Base-by-base conservation (phyloP, 2,113 vertebrate species). In the Otocyon megalotis region DNA sequence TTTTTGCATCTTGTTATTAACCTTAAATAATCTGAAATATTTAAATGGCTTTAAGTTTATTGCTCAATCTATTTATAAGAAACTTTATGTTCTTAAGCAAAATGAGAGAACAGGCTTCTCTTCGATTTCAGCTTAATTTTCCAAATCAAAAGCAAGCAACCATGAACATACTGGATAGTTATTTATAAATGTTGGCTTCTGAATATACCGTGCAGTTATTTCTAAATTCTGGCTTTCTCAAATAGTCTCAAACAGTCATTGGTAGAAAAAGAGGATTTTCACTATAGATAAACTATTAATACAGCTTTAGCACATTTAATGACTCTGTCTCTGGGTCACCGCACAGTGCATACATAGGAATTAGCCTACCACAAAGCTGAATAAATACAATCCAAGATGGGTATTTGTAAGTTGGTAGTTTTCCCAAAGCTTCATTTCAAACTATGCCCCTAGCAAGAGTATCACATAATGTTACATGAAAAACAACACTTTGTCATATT, bases 51-150 rank as follows among this genome's bases (percentile, higher is more conserved):
- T 85, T 96, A 88, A 82, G 63, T 96, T 93, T 97, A 93, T 35
- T 87, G 93, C 28, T n/a, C 4, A 97, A 80, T 85, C 92, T 17
- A 0, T 48, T 95, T 92, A 6, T 96, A 97, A 98, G 62, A 76
- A 14, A 85, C 28, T 77, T 43, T 97, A 60, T 13, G 30, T 83
- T 92, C 16, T 0, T 94, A 97, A 85, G 37, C 86, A 98, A 98
- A 93, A 97, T 94, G 82, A 90, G 0, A 77, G 54, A 53, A 96
- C 9, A 96, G 72, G 56, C 88, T 96, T 97, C 97, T 86, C 92
- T 98, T 97, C n/a, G 96, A 97, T 93, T 97, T 95, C 83, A 87
- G 90, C 62, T 97, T 98, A 97, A 98, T 97, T 97, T 98, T 98
- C 96, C 90, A 53, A 97, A 92, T 90, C 54, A 97, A 97, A 98